A percentile compares a stretch with the other conserved stretches of the same genome.
Evolutionary conservation across 2,888 invertebrate species (phyloP).

Genomic region (Dysmachus trigonus): DNA sequence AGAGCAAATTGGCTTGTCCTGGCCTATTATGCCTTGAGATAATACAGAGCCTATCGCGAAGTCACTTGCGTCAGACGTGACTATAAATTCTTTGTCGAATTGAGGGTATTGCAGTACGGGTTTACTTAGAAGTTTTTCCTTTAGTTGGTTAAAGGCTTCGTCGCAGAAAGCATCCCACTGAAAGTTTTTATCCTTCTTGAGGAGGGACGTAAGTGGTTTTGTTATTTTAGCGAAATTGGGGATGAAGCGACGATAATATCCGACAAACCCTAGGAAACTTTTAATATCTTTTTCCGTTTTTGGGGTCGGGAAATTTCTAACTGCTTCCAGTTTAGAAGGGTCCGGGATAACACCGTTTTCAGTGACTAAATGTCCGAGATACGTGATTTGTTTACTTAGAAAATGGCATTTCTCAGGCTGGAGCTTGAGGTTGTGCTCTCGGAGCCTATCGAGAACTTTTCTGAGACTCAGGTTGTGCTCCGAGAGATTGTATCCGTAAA

Average conservation of each 20-base stretch:
- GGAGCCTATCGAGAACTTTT: background rate
- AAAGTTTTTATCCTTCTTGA: background rate
- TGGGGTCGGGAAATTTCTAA: background rate
- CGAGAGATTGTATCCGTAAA: conserved; percentile 45
- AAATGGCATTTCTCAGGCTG: conserved; percentile 13
- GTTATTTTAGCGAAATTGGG: background rate
- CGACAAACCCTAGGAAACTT: background rate
- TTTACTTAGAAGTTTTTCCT: background rate
- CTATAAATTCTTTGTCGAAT: conserved; percentile 35
- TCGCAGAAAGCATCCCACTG: background rate
- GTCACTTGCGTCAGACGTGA: conserved; percentile 46
- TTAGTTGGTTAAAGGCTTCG: background rate
- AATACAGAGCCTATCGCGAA: background rate
- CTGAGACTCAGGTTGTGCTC: conserved; percentile 41
- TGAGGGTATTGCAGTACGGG: conserved; percentile 38
- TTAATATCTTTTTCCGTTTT: conserved; percentile 5
- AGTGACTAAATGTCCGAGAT: background rate
- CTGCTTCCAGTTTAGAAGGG: background rate
- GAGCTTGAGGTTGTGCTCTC: background rate
- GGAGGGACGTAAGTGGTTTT: background rate
- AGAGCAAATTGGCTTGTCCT: conserved; percentile 44
- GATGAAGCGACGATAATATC: background rate
- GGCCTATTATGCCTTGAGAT: background rate
- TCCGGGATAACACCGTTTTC: background rate
- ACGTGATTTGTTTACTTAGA: background rate